Evolutionary conservation across 2,113 vertebrate species (phyloP).

Genomic region (Erythrocercus mccallii): DNA sequence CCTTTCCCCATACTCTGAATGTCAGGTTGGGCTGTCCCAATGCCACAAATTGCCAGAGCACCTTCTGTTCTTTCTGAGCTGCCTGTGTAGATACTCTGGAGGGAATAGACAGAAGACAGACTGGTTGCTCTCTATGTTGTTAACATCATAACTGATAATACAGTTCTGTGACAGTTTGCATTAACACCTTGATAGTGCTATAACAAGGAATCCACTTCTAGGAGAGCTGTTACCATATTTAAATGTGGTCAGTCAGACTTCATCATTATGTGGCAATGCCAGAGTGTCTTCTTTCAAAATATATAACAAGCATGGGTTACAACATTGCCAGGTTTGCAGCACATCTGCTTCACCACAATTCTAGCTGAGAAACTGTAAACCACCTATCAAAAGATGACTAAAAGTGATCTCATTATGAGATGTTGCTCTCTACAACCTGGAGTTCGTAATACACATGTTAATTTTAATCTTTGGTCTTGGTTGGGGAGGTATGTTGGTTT

Average conservation of each 20-base stretch:
- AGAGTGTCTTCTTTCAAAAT: not conserved
- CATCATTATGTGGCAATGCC: not conserved
- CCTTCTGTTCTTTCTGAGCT: not conserved
- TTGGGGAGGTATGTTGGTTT: not conserved
- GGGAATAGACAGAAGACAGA: not conserved
- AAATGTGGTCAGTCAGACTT: not conserved
- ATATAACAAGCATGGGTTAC: not conserved
- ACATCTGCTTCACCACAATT: not conserved
- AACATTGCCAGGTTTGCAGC: not conserved
- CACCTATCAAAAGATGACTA: not conserved
- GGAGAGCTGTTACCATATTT: not conserved
- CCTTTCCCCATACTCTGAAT: not conserved
- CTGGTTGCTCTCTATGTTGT: not conserved
- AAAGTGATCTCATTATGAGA: not conserved
- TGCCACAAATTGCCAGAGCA: not conserved
- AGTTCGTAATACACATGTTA: not conserved
- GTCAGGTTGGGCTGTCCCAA: not conserved
- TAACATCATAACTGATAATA: not conserved
- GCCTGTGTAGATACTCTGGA: not conserved
- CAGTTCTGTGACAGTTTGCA: not conserved
- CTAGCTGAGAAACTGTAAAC: not conserved
- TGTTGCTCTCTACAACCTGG: not conserved
- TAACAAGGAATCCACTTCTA: not conserved
- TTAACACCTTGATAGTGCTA: not conserved
- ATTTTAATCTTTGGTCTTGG: not conserved